These are phyloP conservation scores for Schmidtea mediterranea DNA, from an alignment of 1,140 invertebrate genomes.

Conservation along the genomic window DNA sequence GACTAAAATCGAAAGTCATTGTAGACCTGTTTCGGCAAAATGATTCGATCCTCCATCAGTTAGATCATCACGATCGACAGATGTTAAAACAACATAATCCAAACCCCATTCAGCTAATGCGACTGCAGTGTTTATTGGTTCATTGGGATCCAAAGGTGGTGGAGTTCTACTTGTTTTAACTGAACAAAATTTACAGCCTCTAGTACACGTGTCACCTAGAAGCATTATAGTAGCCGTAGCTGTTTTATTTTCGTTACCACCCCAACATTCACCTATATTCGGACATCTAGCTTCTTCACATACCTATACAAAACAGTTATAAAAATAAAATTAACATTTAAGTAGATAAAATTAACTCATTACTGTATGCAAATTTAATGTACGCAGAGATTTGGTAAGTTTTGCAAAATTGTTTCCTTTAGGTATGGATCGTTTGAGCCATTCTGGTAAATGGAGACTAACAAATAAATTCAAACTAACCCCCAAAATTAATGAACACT, in stretches of 20 bases:
- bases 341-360: too few relatives aligned
- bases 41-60: slow-evolving; percentile 64
- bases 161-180: slow-evolving; percentile 81
- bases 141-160: slow-evolving; percentile 56
- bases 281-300: slow-evolving; percentile 96
- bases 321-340: too few relatives aligned
- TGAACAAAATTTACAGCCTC: slow-evolving; percentile 74
- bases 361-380: slow-evolving; percentile 66
- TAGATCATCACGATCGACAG: slow-evolving; percentile 84
- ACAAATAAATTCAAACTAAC: neutral
- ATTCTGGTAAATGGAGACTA: slow-evolving; percentile 60
- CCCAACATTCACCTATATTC: slow-evolving; percentile 98
- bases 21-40: slow-evolving; percentile 55
- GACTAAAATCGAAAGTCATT: neutral
- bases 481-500: too few relatives aligned
- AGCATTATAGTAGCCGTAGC: slow-evolving; percentile 39
- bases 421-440: slow-evolving; percentile 82
- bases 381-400: slow-evolving; percentile 56
- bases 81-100: slow-evolving; percentile 87
- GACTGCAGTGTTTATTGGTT: slow-evolving; percentile 67
- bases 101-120: slow-evolving; percentile 77
- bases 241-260: slow-evolving; percentile 34
- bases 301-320: slow-evolving; percentile 25
- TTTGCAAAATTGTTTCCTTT: slow-evolving; percentile 52
- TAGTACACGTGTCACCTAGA: slow-evolving; percentile 29